A percentile compares a stretch with the other conserved stretches of the same genome.
Conservation (phyloP, 2,797 vertebrate genomes). For the Pagetopsis macropterus region DNA sequence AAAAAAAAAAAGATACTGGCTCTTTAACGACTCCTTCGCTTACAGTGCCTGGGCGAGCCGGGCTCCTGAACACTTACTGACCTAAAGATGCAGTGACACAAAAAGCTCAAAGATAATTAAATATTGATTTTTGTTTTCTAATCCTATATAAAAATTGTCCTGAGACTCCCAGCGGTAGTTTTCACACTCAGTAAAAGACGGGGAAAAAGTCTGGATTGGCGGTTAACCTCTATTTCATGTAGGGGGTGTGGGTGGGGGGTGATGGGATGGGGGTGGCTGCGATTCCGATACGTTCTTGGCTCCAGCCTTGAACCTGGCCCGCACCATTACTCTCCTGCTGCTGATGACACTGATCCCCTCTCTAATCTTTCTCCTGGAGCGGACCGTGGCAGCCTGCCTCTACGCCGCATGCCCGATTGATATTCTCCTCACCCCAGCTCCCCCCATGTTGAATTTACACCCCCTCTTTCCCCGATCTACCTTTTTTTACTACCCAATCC, state of each 20-base stretch:
- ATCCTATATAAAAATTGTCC: constrained; percentile 99
- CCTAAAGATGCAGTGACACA: constrained; percentile 98
- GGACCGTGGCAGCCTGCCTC: constrained; percentile 74
- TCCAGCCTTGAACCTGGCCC: constrained; percentile 85
- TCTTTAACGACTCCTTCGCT: constrained; percentile 92
- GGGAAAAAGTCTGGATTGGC: constrained; percentile 84
- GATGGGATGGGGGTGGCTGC: constrained; percentile 70
- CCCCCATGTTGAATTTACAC: constrained; percentile 73
- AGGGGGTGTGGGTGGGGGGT: constrained; percentile 63
- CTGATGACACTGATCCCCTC: constrained; percentile 85
- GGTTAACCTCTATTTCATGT: constrained; percentile 88
- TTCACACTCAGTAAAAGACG: constrained; percentile 91
- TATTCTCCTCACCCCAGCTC: constrained; percentile 77
- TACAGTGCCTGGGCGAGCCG: constrained; percentile 83
- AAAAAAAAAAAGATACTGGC: constrained; percentile 72
- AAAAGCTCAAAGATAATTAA: constrained; percentile 99
- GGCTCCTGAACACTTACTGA: constrained; percentile 86
- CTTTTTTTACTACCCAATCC: constrained; percentile 53
- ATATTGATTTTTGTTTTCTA: constrained; percentile 99
- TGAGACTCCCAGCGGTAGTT: constrained; percentile 97
- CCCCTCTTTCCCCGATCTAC: constrained; percentile 38
- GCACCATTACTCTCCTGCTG: constrained; percentile 84
- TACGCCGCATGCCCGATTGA: constrained; percentile 78
- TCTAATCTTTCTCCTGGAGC: constrained; percentile 84
- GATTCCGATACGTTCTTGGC: constrained; percentile 82